Evolutionary conservation across 2,113 vertebrate genomes (phyloP).

Genomic region (Cynocephalus volans): DNA sequence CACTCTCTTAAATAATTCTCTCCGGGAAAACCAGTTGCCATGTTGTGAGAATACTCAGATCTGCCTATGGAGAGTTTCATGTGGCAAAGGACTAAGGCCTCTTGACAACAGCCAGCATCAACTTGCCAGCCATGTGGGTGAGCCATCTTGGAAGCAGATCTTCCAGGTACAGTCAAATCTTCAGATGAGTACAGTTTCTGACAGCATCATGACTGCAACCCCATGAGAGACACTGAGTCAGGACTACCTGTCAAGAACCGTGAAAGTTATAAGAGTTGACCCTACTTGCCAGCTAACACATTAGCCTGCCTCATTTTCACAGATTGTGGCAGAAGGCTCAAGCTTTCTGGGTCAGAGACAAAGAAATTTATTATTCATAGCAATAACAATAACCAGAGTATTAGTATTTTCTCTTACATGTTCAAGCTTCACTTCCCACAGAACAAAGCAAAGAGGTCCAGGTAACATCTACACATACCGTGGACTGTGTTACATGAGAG

Average conservation of each 20-base stretch:
- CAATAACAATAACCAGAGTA: not conserved
- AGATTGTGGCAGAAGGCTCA: not conserved
- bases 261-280: not conserved
- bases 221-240: not conserved
- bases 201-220: not conserved
- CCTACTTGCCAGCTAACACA: not conserved
- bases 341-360: not conserved
- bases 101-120: not conserved
- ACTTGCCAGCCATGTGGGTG: not conserved
- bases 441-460: not conserved
- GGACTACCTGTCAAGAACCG: not conserved
- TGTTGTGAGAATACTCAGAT: not conserved
- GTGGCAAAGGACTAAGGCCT: not conserved
- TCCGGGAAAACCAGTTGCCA: not conserved
- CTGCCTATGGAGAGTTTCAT: not conserved
- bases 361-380: not conserved
- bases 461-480: not conserved
- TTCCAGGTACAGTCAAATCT: not conserved
- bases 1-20: not conserved
- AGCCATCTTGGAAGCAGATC: not conserved
- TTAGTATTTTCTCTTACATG: not conserved
- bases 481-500: not conserved
- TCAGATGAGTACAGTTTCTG: not conserved
- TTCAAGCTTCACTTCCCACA: not conserved
- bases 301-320: not conserved